These are phyloP conservation scores for Hylaeus anthracinus DNA, from an alignment of 1,140 invertebrate species.

Conservation along the genomic window DNA sequence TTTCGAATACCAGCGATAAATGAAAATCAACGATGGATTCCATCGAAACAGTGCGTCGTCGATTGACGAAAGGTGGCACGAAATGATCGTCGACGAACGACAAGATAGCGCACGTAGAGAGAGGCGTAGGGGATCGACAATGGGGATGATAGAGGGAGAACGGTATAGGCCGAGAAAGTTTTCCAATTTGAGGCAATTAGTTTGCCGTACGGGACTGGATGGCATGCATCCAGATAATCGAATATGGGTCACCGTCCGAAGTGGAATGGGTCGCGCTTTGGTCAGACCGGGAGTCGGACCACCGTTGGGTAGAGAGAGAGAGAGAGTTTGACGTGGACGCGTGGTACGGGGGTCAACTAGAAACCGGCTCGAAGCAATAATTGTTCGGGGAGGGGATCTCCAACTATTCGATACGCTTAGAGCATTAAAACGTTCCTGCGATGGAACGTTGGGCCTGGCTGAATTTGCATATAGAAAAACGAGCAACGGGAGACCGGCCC, in stretches of 20 bases:
- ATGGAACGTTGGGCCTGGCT: neutral
- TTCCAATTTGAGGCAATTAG: conserved; percentile 72
- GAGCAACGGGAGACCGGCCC: neutral
- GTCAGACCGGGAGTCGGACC: conserved; percentile 18
- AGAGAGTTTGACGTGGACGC: conserved; percentile 37
- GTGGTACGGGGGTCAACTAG: conserved; percentile 39
- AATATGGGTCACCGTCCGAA: conserved; percentile 66
- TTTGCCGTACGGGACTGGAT: conserved; percentile 58
- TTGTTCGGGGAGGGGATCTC: conserved; percentile 24
- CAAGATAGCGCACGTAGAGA: conserved; percentile 1
- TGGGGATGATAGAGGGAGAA: conserved; percentile 17
- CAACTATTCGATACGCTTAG: conserved; percentile 43
- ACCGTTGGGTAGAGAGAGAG: neutral
- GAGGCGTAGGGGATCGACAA: conserved; percentile 48
- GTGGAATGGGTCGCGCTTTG: conserved; percentile 53
- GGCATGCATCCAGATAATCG: conserved; percentile 69
- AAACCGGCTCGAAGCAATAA: conserved; percentile 24
- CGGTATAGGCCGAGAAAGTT: conserved; percentile 62
- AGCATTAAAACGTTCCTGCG: conserved; percentile 32
- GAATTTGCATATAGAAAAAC: conserved; percentile 38
- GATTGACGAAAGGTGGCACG: neutral
- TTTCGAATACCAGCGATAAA: too few relatives aligned
- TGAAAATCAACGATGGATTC: too few relatives aligned
- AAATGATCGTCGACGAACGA: neutral
- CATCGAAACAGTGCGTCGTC: neutral